Evolutionary conservation across 2,797 vertebrate species (phyloP), one percentile per base, ranked within the genome.

Genomic region (Ispidina picta): DNA sequence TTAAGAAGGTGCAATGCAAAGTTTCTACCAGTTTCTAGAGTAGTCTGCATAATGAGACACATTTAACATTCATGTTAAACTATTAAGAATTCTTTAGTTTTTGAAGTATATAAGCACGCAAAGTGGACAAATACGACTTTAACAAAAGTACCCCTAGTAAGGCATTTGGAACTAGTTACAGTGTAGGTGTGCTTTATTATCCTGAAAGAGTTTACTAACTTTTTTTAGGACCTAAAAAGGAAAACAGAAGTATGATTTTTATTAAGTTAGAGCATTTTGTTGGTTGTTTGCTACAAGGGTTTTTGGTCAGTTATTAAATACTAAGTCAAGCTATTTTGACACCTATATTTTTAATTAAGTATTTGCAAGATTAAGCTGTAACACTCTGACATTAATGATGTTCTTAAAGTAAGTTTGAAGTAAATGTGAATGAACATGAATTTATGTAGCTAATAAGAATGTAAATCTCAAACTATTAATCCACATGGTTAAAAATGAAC

Each of bases 361-460:
- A 77, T 89, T 91, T 89, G 6, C 64, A 88, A 89, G 48, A 86
- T 69, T 69, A 88, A 83, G 39, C 66, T 86, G 2, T 77, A 93
- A 58, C 23, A 43, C 58, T 74, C 43, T 62, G 70, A 63, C 73
- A 54, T 75, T 93, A 94, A 87, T 69, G 54, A 62, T 51, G 13
- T 28, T 91, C 39, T 71, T 91, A 86, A 81, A 55, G 6, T 44
- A 71, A 77, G 7, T 74, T 69, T 86, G 63, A 81, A 72, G 39
- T 75, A 86, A 85, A 91, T 72, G 39, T 89, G 79, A 85, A 77
- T 28, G 55, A 92, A 65, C 43, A 2, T 15, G 39, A 65, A 46
- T 93, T 89, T 83, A 72, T 75, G n/a, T 46, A 86, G 83, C 82
- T 93, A 77, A 59, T 86, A 75, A 77, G 76, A 80, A 85, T 23